Percentiles rank a stretch among this genome's conserved stretches.
These are phyloP conservation scores for Phoebastria nigripes DNA, from an alignment of 2,797 vertebrate genomes.

Conservation along the genomic window DNA sequence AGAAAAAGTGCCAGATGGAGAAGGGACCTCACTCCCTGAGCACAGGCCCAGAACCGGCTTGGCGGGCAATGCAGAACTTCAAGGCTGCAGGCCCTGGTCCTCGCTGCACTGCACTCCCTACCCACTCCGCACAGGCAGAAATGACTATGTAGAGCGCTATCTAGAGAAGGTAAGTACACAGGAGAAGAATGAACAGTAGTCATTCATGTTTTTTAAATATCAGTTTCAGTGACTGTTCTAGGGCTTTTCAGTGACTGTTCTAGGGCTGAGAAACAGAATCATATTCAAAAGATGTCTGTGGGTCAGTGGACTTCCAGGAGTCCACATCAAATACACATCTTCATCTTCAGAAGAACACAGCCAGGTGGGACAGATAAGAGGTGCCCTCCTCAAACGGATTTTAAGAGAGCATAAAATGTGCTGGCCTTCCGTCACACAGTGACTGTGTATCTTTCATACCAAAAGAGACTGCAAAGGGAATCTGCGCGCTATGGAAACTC, in stretches of 20 bases:
- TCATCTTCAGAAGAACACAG: background rate
- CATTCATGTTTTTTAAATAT: background rate
- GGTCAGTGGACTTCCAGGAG: background rate
- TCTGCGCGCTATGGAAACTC: background rate
- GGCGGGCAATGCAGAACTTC: fast-evolving
- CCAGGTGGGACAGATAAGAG: background rate
- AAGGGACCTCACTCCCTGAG: background rate
- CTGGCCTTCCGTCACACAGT: background rate
- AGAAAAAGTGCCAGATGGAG: background rate
- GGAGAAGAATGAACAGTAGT: background rate
- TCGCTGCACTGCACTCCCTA: background rate
- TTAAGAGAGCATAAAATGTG: background rate
- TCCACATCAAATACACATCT: background rate
- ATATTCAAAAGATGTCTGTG: background rate
- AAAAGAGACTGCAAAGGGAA: background rate
- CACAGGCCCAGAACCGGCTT: background rate
- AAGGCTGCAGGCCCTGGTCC: background rate
- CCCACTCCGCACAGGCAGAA: background rate
- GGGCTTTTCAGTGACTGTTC: background rate
- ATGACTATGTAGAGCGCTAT: fast-evolving
- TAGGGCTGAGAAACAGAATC: background rate
- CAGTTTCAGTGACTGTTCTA: background rate
- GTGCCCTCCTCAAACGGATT: background rate
- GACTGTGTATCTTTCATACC: background rate
- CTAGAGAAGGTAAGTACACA: background rate